These are phyloP conservation scores for Agrypnia vestita DNA, from an alignment of 1,140 invertebrate genomes.

Conservation along the genomic window DNA sequence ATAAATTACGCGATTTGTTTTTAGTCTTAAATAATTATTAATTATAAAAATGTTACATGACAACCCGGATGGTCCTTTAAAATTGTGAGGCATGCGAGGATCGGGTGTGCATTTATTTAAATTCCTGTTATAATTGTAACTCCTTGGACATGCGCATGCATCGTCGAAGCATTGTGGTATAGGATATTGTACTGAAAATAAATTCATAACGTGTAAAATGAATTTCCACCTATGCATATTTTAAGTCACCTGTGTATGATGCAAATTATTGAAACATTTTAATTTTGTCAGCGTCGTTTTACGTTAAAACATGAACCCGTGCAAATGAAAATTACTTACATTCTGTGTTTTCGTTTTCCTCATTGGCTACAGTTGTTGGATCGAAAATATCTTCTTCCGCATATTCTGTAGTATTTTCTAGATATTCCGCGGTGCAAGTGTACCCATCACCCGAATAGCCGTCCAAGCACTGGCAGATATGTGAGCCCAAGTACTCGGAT, in stretches of 20 bases:
- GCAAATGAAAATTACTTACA: constrained; percentile 35
- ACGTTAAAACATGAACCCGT: neutral
- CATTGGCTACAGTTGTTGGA: constrained; percentile 59
- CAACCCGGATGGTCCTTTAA: constrained; percentile 70
- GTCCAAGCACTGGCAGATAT: constrained; percentile 80
- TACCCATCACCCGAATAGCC: constrained; percentile 84
- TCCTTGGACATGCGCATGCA: constrained; percentile 71
- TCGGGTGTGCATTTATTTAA: constrained; percentile 67
- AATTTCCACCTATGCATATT: neutral
- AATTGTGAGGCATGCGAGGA: constrained; percentile 66
- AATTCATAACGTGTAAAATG: neutral
- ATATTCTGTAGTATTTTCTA: constrained; percentile 56
- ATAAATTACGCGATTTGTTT: constrained; percentile 46
- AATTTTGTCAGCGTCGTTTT: no score
- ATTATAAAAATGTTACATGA: constrained; percentile 64
- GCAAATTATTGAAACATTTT: neutral
- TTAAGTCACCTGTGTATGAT: neutral
- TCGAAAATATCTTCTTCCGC: constrained; percentile 37
- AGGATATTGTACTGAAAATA: constrained; percentile 63
- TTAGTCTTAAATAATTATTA: constrained; percentile 55
- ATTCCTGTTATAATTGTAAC: constrained; percentile 67
- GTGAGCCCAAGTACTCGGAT: constrained; percentile 72
- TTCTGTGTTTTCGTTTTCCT: constrained; percentile 17
- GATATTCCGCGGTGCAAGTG: constrained; percentile 70
- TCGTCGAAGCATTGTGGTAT: constrained; percentile 68